Evolutionary conservation across 2,797 vertebrate genomes (phyloP), one percentile per base, ranked within the genome.

Genomic region (Anniella stebbinsi): DNA sequence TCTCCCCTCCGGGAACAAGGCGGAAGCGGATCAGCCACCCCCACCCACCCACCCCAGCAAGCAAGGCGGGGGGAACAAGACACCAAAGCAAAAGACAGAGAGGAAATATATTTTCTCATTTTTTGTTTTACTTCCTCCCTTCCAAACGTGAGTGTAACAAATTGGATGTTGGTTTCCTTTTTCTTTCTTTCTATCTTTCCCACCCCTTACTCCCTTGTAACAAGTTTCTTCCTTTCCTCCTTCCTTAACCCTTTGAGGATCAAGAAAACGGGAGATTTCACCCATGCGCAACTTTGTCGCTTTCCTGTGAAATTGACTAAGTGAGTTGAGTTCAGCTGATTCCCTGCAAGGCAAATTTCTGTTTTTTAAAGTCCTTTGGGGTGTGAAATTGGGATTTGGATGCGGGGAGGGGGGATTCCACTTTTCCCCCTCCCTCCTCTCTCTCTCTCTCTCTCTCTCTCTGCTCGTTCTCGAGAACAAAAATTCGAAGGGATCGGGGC

Each of bases 361-460:
- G 11, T 28, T 30, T 45, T 45, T 45, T 45, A 45, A 45, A 45
- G 21, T 28, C 3, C 36, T 18, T n/a, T 36, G 70, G 15, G 60
- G 60, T 63, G 60, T 7, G 18, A 63, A 25, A 23, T 5, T 25
- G 60, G 60, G 60, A 7, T 45, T 45, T 51, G 51, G 51, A 11
- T 5, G 4, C 10, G 38, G 18, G 0, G 76, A 0, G 45, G 8
- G 1, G 2, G 2, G 0, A 8, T 25, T 23, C 38, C 2, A 11
- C 33, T 6, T 36, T 72, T 72, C 7, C 6, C 28, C 25, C 41
- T 0, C 25, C 4, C 28, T 25, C 12, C 45, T 45, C 45, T 45
- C 45, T 45, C 45, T 45, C 45, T 45, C 45, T 45, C 45, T 51
- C 38, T 12, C 21, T 2, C 38, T 41, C n/a, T n/a, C n/a, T n/a